Evolutionary conservation across 2,888 invertebrate genomes (phyloP), one percentile per base, ranked within the genome.

Genomic region (Diachrysia chrysitis): DNA sequence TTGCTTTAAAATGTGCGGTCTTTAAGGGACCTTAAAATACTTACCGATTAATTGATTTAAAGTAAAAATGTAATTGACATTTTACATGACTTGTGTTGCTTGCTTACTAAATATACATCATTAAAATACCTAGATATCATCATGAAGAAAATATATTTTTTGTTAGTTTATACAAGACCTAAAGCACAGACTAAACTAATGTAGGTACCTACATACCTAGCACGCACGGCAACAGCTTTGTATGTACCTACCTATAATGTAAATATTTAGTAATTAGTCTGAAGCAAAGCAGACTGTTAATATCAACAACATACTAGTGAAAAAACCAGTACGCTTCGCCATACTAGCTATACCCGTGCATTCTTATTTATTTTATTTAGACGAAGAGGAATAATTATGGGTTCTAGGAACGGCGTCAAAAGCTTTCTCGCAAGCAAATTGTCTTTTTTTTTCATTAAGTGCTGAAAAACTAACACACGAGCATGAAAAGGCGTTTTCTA

Each of bases 271-370:
- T 46, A 14, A 23, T 51, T 56, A 62, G 21, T 29, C 56, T 59
- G 53, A 63, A 63, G 53, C 23, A 57, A 74, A 74, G 37, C 69
- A 72, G 62, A 75, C 32, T 62, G 48, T 55, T 42, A 58, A 29
- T 32, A 17, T 29, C 48, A 51, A 51, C 62, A 48, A 62, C 67
- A 35, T 32, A 6, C 46, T 25, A 35, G 58, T 25, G n/a, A 17
- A 23, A 5, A 62, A 62, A 69, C 51, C 57, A 35, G 19, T 19
- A 6, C 35, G 56, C 35, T 2, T 19, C 35, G 35, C 42, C 42
- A 42, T 5, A n/a, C 42, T 42, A n/a, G n/a, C n/a, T n/a, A n/a
- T n/a, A n/a, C n/a, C 3, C 42, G 3, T 42, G n/a, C 42, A 42
- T 42, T 42, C n/a, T 42, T 42, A 42, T 42, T 42, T 42, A 42